A percentile compares a stretch with the other conserved stretches of the same genome.
phyloP scores from a whole-genome alignment of 2,797 vertebrate species.

The Periophthalmus magnuspinnatus region DNA sequence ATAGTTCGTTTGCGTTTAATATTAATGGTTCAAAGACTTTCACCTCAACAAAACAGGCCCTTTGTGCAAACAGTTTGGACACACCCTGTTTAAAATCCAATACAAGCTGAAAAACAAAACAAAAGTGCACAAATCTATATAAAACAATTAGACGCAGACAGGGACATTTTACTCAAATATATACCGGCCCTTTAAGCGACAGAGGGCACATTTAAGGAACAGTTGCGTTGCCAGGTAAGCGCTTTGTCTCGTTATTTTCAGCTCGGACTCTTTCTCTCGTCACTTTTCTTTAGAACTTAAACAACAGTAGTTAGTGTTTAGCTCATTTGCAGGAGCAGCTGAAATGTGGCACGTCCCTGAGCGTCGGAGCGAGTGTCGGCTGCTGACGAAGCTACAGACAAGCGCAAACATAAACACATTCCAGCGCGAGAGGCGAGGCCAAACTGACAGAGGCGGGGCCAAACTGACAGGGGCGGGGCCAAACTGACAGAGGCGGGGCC shows the following conservation, averaged over 20 bases:
- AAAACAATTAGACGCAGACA: no score
- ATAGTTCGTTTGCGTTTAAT: no score
- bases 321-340: not conserved
- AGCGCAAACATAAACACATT: constrained; percentile 59
- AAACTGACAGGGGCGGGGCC: not conserved
- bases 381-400: constrained; percentile 42
- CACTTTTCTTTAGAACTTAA: not conserved
- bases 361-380: constrained; percentile 36
- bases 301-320: constrained; percentile 2
- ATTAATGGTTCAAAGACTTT: no score
- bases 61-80: no score
- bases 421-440: constrained; percentile 47
- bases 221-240: not conserved
- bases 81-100: no score
- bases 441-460: constrained; percentile 6
- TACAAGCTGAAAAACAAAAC: no score
- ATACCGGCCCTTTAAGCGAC: not conserved
- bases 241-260: not conserved
- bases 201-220: not conserved
- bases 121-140: no score
- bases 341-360: constrained; percentile 26
- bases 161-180: no score
- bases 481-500: constrained; percentile 4
- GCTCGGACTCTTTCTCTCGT: not conserved
- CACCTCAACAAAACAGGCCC: no score